A percentile compares a stretch with the other conserved stretches of the same genome.
Evolutionary conservation across 2,888 invertebrate species (phyloP).

Genomic region (Macrosiphum euphorbiae): DNA sequence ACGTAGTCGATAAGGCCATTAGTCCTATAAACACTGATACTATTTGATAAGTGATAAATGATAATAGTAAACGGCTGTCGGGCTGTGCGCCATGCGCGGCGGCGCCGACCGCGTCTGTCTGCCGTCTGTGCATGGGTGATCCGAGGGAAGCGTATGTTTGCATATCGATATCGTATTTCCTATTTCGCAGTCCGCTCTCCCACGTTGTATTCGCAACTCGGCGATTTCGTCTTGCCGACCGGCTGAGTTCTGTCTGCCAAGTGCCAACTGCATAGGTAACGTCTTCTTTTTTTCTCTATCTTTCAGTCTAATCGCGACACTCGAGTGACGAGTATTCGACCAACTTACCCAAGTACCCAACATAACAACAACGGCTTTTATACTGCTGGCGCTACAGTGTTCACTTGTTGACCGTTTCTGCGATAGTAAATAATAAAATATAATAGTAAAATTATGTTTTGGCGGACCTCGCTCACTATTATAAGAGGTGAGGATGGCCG

Average conservation of each 20-base stretch:
- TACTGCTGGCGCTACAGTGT: background rate
- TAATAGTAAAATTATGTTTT: slow-evolving; percentile 6
- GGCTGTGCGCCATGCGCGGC: background rate
- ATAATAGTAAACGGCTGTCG: background rate
- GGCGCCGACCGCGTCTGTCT: background rate
- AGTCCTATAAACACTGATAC: background rate
- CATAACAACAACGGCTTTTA: background rate
- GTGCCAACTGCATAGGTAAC: background rate
- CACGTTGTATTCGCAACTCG: background rate
- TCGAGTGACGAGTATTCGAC: background rate
- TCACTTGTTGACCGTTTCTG: background rate
- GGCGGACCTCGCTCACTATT: background rate
- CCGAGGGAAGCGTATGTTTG: background rate
- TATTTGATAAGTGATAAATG: background rate
- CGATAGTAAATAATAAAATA: background rate
- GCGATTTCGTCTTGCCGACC: background rate
- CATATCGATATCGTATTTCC: background rate
- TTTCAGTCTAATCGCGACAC: background rate
- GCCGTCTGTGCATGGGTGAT: background rate
- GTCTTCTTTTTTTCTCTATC: background rate
- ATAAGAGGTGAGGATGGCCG: background rate
- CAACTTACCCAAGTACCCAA: background rate
- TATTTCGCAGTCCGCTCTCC: background rate
- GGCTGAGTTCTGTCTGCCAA: background rate
- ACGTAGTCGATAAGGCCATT: background rate